Evolutionary conservation across 2,888 invertebrate genomes (phyloP).

Genomic region (Papilio demoleus): DNA sequence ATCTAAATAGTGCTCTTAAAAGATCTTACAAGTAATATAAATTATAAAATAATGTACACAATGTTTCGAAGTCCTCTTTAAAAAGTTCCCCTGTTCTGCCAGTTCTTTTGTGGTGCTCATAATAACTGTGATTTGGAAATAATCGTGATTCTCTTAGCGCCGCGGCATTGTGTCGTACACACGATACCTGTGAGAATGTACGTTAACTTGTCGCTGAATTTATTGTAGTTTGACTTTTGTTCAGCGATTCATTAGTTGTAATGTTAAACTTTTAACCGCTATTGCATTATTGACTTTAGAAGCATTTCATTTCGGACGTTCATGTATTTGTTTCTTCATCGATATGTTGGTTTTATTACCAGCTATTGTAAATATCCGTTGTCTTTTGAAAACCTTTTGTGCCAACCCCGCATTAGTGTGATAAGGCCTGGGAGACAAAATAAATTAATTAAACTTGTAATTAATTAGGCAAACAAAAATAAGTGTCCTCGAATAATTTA

Average conservation of each 20-base stretch:
- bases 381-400: too few relatives aligned
- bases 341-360: too few relatives aligned
- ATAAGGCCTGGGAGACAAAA: too few relatives aligned
- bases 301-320: too few relatives aligned
- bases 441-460: neutral
- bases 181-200: slow-evolving; percentile 80
- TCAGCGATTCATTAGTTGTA: neutral
- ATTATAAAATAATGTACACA: slow-evolving; percentile 35
- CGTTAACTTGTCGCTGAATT: slow-evolving; percentile 55
- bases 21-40: slow-evolving; percentile 2
- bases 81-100: slow-evolving; percentile 61
- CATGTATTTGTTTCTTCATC: too few relatives aligned
- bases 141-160: slow-evolving; percentile 69
- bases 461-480: neutral
- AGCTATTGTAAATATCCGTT: too few relatives aligned
- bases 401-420: too few relatives aligned
- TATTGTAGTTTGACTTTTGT: slow-evolving; percentile 24
- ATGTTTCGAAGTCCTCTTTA: slow-evolving; percentile 51
- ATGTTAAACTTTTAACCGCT: neutral
- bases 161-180: slow-evolving; percentile 69
- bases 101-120: slow-evolving; percentile 62
- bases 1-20: neutral
- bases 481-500: neutral
- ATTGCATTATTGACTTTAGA: neutral
- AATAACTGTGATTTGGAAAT: slow-evolving; percentile 78